Base-by-base conservation (phyloP, 2,888 invertebrate genomes). In the Harmothoe impar region DNA sequence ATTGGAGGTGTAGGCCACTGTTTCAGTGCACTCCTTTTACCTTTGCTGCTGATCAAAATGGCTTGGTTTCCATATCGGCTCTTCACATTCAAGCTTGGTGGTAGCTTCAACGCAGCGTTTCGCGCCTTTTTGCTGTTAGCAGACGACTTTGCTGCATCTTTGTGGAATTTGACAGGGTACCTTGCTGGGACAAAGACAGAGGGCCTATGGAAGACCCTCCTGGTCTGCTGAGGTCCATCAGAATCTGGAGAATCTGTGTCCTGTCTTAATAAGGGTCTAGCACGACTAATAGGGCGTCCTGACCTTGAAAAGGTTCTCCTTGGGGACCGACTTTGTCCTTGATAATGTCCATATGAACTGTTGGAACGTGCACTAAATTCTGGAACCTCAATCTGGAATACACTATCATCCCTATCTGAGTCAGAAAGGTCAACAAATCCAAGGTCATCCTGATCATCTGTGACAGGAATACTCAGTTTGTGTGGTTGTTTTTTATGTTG, bases 1-100 rank as follows among this genome's bases (percentile, higher is more conserved):
- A 81, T 81, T 15, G 81, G 81, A 23, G 81, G 81, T 0, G 81
- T 81, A 0, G 81, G 81, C 81, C 81, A 81, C 43, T 81, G 81
- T 23, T 81, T 81, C 23, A 81, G 43, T 5, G 81, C 25, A 43
- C 81, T 81, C 35, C 81, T 33, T 25, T 81, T 81, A 7, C 81
- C 23, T 33, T 17, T 43, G 20, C 10, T 43, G 35, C 81, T 25
- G 5, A 81, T 43, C 10, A 81, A 17, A 12, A 81, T 20, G 1
- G 81, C 81, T 23, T 81, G 35, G 15, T 43, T 81, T 10, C 81
- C 81, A n/a, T 81, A 81, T 23, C 81, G 81, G 7, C 23, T 35
- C 81, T 43, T 81, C 3, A 43, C 81, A 35, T 17, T n/a, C 23
- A 81, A 23, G 23, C 81, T 81, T 10, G 81, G 81, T n/a, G 81